Evolutionary conservation across 2,888 invertebrate species (phyloP).

Genomic region (Fabriciana adippe): DNA sequence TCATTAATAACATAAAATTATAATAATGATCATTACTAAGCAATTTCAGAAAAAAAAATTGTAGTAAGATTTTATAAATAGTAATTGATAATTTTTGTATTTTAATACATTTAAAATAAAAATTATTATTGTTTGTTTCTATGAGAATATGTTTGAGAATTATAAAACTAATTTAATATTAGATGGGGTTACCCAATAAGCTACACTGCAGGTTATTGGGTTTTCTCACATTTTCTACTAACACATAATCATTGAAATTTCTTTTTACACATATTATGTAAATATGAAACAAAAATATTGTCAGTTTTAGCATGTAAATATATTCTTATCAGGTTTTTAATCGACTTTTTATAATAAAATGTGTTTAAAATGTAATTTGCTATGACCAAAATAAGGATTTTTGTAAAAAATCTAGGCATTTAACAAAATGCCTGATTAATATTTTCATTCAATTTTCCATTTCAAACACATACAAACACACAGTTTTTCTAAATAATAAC

Average conservation of each 20-base stretch:
- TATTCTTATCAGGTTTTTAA: neutral
- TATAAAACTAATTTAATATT: neutral
- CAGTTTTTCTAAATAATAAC: too few species aligned
- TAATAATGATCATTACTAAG: slow-evolving; percentile 19
- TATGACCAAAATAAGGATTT: too few species aligned
- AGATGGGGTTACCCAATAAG: too few species aligned
- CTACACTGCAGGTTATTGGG: neutral
- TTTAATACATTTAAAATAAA: slow-evolving; percentile 21
- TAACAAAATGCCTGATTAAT: too few species aligned
- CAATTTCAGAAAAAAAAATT: slow-evolving; percentile 32
- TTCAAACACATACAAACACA: too few species aligned
- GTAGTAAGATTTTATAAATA: slow-evolving; percentile 27
- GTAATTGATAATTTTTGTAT: slow-evolving; percentile 11
- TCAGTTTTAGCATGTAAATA: slow-evolving; percentile 4
- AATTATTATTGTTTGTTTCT: slow-evolving; percentile 8
- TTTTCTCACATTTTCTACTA: neutral
- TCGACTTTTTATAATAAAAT: neutral
- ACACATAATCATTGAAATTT: slow-evolving; percentile 9
- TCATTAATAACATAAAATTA: slow-evolving; percentile 13
- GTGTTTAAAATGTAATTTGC: too few species aligned
- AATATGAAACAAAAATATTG: slow-evolving; percentile 9
- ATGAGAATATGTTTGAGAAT: slow-evolving; percentile 2
- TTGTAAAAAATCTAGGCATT: too few species aligned
- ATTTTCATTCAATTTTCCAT: too few species aligned
- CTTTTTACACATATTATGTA: neutral